Evolutionary conservation across 2,888 invertebrate species (phyloP), one percentile per base, ranked within the genome.

Genomic region (Hydrotaea diabolus): DNA sequence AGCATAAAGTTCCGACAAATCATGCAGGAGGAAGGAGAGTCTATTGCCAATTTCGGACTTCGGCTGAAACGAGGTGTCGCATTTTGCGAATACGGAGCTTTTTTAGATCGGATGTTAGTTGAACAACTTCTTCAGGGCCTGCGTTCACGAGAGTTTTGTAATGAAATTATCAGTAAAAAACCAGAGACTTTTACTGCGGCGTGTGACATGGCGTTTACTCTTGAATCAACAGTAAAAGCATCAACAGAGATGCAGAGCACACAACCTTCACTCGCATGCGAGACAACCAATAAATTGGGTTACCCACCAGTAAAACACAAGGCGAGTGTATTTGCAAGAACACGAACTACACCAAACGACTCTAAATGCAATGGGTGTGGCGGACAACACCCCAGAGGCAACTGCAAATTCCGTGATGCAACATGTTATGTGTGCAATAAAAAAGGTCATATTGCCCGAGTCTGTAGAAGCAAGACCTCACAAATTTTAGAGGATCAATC

Each of bases 51-150:
- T 31, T 83, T 76, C 59, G 17, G 57, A 26, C 77, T 80, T 15
- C 76, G 77, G 0, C 64, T 83, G 13, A 83, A 46, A 13, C 71
- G 76, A 64, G 39, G 49, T 2, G 71, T 59, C 7, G 39, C 43
- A 13, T 36, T 43, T 31, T 77, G 77, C 43, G 77, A 80, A 5
- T 75, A 75, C 36, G 59, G 71, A 7, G 57, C 49, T 1, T 84
- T 83, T 62, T 43, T 84, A 23, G 80, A 82, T 31, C 71, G 85
- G 2, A 86, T 86, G 85, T 71, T 86, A 9, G 78, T 74, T 9
- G 86, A 86, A 36, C 85, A 87, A 71, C 17, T 87, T 17, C 17
- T 86, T 23, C 80, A 71, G 55, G 83, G 85, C 9, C 53, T 86
- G 9, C 80, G 81, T 49, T 79, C 77, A 11, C 75, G 83, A 31